Percentiles rank a stretch among this genome's conserved stretches.
Conservation (phyloP, 2,797 vertebrate species). For the Merluccius polli region DNA sequence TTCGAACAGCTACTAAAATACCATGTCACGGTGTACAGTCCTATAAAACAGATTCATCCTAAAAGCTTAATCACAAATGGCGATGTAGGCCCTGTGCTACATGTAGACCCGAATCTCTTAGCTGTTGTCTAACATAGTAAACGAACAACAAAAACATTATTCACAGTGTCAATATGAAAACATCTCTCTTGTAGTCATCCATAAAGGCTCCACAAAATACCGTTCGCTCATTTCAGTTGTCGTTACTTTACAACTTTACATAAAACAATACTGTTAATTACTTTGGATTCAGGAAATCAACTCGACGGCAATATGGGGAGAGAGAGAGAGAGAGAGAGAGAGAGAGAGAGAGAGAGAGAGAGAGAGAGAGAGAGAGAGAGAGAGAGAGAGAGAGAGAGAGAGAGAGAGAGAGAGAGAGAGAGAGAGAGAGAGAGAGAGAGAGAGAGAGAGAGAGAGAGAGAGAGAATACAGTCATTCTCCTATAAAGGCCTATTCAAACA, state of each 20-base stretch:
- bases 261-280: background rate
- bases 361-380: too few species aligned
- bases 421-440: too few species aligned
- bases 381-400: too few species aligned
- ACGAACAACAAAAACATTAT: conserved; percentile 17
- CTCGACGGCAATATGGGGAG: conserved; percentile 39
- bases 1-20: background rate
- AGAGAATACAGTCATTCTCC: conserved; percentile 50
- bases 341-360: too few species aligned
- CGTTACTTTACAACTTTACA: background rate
- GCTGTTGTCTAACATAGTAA: conserved; percentile 23
- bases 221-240: background rate
- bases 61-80: conserved; percentile 38
- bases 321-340: too few species aligned
- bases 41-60: background rate
- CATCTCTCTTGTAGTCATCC: conserved; percentile 31
- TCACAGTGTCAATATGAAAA: conserved; percentile 50
- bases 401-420: too few species aligned
- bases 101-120: conserved; percentile 23
- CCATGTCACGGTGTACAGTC: background rate
- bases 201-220: conserved; percentile 4
- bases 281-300: background rate
- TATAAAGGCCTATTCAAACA: too few species aligned
- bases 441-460: too few species aligned
- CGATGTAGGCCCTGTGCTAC: conserved; percentile 71